Base-by-base conservation (phyloP, 2,888 invertebrate species). In the Ischnura elegans region DNA sequence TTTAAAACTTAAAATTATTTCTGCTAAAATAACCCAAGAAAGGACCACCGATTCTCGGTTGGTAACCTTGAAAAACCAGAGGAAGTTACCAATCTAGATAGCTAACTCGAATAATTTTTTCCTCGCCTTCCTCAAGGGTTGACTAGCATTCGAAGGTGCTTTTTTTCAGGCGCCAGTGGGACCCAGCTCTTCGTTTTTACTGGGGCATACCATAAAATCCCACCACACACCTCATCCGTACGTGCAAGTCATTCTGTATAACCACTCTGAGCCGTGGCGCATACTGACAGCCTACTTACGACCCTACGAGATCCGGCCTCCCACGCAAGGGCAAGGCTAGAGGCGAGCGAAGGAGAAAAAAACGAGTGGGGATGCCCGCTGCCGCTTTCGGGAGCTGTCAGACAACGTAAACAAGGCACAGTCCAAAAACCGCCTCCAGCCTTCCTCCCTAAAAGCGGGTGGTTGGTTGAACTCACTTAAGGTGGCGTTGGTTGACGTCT, bases 391-490 rank as follows among this genome's bases (percentile, higher is more conserved):
- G 90, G 90, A 90, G 90, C 90, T 90, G 90, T 90, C 90, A 90
- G 43, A 61, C 90, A 55, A 90, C 61, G 90, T 90, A 90, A 90
- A 90, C 90, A 90, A 43, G 90, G 90, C 76, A 36, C 76, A 29
- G 36, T 61, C 61, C 76, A 10, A 36, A 76, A 76, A 36, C 76
- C 76, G 29, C 76, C 76, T 76, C 76, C 76, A 10, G 10, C 29
- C 5, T 76, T 36, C 76, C 76, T 43, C 61, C 90, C 90, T 43
- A 90, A 90, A 51, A 90, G 45, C 51, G 90, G 43, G 90, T 90
- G 55, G 90, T 90, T 90, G 90, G 90, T 43, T 43, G 61, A 90
- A 90, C 90, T 90, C 90, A 45, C 90, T 66, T 55, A 90, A 90
- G 90, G 61, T 90, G 90, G 87, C 87, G 87, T 55, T 55, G 87